Evolutionary conservation across 2,113 vertebrate genomes (phyloP), one percentile per base, ranked within the genome.

Genomic region (Rallus limicola): DNA sequence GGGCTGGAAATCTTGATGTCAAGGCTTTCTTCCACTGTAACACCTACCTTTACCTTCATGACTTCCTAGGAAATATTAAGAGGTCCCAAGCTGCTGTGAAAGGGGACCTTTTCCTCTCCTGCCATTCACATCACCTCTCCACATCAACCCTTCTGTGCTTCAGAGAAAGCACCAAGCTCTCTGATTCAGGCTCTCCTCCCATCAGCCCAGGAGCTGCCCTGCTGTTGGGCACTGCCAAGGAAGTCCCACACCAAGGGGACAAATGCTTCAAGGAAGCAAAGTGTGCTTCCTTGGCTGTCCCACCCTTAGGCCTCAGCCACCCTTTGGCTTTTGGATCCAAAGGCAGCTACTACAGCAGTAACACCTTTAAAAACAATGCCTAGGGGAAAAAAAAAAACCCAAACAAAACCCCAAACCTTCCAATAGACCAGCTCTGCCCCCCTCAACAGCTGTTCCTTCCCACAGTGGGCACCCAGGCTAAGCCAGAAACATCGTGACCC

Each of bases 381-480:
- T 17, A 17, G 17, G 42, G 42, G 42, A 18, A 13, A 18, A 44
- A 13, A 18, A 44, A 44, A 44, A 44, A 16, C 42, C 42, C 42
- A 44, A 44, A 44, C 42, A 16, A 44, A 17, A 6, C 42, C 42
- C 17, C 42, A 44, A 42, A 42, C 13, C 42, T 16, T 16, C 42
- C 77, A 28, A 0, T 20, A 40, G 59, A 60, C 19, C 63, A 25
- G 60, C 33, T 36, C 23, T 50, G 68, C 5, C 33, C 20, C 13
- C 10, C 13, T 34, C 29, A 64, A n/a, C 20, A 31, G 31, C 56
- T 31, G 28, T 13, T 68, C 42, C 25, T 42, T 34, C 42, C 63
- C 2, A 2, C 62, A 7, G 6, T 1, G 1, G 56, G 62, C 19
- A 34, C 36, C 13, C 74, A 40, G 1, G 1, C 20, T 25, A 11